Evolutionary conservation across 2,113 vertebrate species (phyloP), one percentile per base, ranked within the genome.

Genomic region (Clarias magur): DNA sequence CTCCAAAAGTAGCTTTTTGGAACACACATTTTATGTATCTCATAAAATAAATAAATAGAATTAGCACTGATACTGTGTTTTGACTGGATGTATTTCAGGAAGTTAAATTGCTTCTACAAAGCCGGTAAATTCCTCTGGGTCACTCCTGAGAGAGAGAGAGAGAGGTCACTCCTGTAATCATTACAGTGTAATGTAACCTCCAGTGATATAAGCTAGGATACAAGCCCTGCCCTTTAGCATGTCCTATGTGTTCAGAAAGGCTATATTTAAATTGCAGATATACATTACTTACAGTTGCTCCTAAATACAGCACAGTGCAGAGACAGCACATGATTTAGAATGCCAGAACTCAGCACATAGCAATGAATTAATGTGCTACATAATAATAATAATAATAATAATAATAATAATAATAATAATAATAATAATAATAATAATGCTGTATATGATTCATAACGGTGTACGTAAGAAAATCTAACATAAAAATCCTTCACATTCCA

Each of bases 251-350:
- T 76, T 82, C 15, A 60, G 62, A 76, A 83, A 15, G 80, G 67
- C 88, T 87, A 84, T 89, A 87, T 84, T 89, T 87, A 85, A 75
- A 82, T 63, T 34, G 75, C 38, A 87, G 82, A 82, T 87, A 81
- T 87, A 87, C 48, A 84, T 82, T 87, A 82, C 86, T 84, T 82
- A 60, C 59, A 83, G 70, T 62, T 38, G 30, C 54, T 68, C 72
- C 88, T 88, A 89, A 83, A 82, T 79, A 16, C 70, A 84, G 88
- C 82, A 19, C 25, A 11, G 48, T 75, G 67, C 42, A 1, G 73
- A 84, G 63, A 63, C 68, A 78, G 80, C 68, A 54, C 38, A n/a
- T 16, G 53, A 21, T 84, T 59, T 53, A 15, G n/a, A 72, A 68
- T 25, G n/a, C 27, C 11, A 5, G 68, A 65, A 53, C 57, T 83